A percentile compares a stretch with the other conserved stretches of the same genome.
These are phyloP conservation scores for Ischnura elegans DNA, from an alignment of 2,888 invertebrate genomes.

Conservation along the genomic window DNA sequence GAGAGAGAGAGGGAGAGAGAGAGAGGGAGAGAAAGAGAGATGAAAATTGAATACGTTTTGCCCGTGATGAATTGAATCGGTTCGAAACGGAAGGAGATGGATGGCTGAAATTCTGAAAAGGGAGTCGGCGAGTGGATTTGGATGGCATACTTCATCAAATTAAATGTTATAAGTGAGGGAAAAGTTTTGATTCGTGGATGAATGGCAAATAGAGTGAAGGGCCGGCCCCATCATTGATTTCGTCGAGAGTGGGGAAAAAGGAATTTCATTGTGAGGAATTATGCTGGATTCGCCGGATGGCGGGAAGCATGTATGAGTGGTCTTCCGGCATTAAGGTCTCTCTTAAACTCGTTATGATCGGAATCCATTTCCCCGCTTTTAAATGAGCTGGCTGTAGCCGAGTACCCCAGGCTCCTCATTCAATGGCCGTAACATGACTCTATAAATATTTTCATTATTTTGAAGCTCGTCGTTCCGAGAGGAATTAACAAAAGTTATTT, in stretches of 20 bases:
- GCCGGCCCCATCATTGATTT: neutral
- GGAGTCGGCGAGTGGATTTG: neutral
- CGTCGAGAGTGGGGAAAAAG: neutral
- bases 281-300: neutral
- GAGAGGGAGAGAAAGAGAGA: neutral
- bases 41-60: neutral
- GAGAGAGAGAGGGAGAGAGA: too few relatives aligned
- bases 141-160: neutral
- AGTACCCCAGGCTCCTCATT: neutral
- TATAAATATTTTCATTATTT: neutral
- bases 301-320: neutral
- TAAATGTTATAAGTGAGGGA: neutral
- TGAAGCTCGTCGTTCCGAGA: too few relatives aligned
- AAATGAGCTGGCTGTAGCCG: neutral
- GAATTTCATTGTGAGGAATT: neutral
- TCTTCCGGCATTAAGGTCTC: neutral
- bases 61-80: neutral
- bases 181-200: slow-evolving; percentile 2
- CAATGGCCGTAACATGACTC: neutral
- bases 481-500: too few relatives aligned
- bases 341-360: neutral
- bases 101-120: neutral
- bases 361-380: neutral
- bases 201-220: neutral
- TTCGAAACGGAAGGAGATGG: neutral